Percentiles rank a stretch among this genome's conserved stretches.
Conservation (phyloP, 2,113 vertebrate species). For the Bufo gargarizans region DNA sequence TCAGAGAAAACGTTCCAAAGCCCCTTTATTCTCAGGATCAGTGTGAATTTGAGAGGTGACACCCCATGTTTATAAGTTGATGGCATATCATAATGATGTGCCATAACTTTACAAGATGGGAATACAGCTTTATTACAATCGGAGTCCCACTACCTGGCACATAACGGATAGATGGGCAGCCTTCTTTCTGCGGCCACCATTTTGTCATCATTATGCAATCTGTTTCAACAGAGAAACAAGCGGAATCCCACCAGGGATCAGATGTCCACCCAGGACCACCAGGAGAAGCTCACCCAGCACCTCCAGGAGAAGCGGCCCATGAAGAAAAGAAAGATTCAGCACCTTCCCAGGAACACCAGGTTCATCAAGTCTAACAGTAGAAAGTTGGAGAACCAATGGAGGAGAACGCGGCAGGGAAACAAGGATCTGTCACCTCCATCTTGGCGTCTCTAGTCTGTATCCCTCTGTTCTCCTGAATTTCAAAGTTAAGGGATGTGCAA, state of each 20-base stretch:
- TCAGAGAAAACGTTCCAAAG: fast-evolving
- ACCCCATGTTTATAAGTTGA: no score
- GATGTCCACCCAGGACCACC: constrained; percentile 2
- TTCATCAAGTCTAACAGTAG: constrained; percentile 14
- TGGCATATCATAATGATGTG: no score
- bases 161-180: neutral
- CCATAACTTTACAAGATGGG: no score
- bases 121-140: no score
- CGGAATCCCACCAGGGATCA: constrained; percentile 3
- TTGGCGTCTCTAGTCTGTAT: neutral
- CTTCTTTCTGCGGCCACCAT: no score
- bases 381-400: neutral
- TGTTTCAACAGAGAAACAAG: constrained; percentile 24
- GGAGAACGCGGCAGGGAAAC: constrained; percentile 10
- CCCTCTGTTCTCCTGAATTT: neutral
- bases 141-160: no score
- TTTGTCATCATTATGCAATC: neutral
- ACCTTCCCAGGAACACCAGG: neutral
- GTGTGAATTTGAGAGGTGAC: no score
- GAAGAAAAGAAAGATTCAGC: constrained; percentile 2
- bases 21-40: no score
- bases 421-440: neutral
- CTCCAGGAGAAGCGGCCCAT: neutral
- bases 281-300: neutral
- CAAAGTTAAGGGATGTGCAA: constrained; percentile 50